Evolutionary conservation across 2,888 invertebrate species (phyloP), one percentile per base, ranked within the genome.

Genomic region (Standfussiana lucernea): DNA sequence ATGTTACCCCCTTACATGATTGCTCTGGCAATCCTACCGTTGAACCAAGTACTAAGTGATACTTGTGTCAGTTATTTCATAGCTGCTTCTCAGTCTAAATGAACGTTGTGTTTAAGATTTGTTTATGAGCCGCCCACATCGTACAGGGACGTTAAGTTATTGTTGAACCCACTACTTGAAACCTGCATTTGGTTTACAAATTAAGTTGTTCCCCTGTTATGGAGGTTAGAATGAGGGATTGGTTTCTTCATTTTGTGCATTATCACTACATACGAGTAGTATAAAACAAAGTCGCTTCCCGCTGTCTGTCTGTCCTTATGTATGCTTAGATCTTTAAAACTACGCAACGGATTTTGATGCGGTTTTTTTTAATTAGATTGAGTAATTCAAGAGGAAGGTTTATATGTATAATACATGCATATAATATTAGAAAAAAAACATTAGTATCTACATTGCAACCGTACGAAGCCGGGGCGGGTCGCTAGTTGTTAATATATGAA

Each of bases 171-270:
- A 80, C 80, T 70, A 62, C 81, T 35, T 64, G 56, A 35, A 70
- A 56, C 64, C 50, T 70, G 42, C 68, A 83, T 83, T 83, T 83
- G 85, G 82, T 81, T 83, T 45, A 83, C 85, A 83, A 85, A 83
- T 83, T 82, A 82, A 77, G 28, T 69, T 74, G 77, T 83, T 72
- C n/a, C 50, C 59, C 42, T 74, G n/a, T 75, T 72, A 56, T 42
- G 37, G 53, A 18, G 61, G 11, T 80, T 71, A 65, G 70, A 80
- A 82, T 72, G 42, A 64, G 42, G 40, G 53, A 72, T 80, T 45
- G 18, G n/a, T 35, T 37, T 47, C 59, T 79, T 53, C n/a, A 35
- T 71, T 68, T 45, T 75, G 70, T 21, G 56, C 15, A 59, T 37
- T 79, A 42, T n/a, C n/a, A n/a, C n/a, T n/a, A n/a, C n/a, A n/a